phyloP scores from a whole-genome alignment of 2,113 vertebrate genomes.

The Muntiacus muntjak region DNA sequence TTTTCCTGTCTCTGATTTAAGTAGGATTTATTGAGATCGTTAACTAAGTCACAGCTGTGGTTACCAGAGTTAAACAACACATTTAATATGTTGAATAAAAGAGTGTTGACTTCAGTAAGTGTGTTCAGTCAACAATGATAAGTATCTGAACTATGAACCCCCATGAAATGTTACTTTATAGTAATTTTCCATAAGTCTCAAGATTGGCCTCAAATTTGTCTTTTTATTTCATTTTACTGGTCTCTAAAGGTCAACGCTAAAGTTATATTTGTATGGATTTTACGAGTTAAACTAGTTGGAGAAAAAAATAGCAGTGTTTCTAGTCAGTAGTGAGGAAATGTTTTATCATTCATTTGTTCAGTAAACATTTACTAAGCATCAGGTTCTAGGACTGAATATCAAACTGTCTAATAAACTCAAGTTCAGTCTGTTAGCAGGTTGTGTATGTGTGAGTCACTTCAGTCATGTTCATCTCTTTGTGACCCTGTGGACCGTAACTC shows the following conservation, averaged over 20 bases:
- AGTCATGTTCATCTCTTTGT: neutral
- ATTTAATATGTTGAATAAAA: constrained; percentile 80
- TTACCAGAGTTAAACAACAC: constrained; percentile 79
- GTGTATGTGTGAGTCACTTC: neutral
- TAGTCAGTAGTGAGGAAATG: constrained; percentile 9
- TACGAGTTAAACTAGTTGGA: constrained; percentile 63
- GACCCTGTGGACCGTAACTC: neutral
- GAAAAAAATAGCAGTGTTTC: constrained; percentile 48
- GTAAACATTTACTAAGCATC: constrained; percentile 16
- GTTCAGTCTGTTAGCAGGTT: neutral
- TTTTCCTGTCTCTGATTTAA: constrained; percentile 82
- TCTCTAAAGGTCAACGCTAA: constrained; percentile 58
- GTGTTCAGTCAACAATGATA: constrained; percentile 71
- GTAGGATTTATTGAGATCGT: constrained; percentile 87
- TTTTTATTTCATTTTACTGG: constrained; percentile 70
- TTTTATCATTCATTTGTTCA: constrained; percentile 65
- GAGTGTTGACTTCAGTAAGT: constrained; percentile 77
- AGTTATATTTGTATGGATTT: constrained; percentile 44
- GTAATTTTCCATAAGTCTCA: constrained; percentile 60
- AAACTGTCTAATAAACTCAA: neutral
- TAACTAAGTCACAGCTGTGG: constrained; percentile 84
- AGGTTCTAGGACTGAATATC: constrained; percentile 15
- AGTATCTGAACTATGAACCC: constrained; percentile 68
- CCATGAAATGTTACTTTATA: constrained; percentile 57
- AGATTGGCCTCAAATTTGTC: constrained; percentile 45